Conservation (phyloP, 2,797 vertebrate genomes). For the Galago senegalensis region DNA sequence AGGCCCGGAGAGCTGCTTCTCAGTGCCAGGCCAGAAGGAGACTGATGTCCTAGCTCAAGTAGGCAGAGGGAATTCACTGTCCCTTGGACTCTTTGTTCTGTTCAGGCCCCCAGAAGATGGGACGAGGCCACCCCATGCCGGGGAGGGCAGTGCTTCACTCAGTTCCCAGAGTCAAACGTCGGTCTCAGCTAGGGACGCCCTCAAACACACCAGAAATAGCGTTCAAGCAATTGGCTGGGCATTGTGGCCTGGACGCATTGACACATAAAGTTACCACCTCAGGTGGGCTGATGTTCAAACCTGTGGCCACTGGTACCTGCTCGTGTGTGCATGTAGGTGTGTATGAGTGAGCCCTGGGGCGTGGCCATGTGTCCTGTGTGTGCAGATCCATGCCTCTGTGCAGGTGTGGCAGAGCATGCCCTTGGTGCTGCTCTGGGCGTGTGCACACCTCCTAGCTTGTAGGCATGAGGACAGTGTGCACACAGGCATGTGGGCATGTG, state of each 20-base stretch:
- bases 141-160: no score
- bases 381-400: no score
- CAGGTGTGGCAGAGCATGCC: not conserved
- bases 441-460: not conserved
- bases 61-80: not conserved
- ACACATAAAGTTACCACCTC: rapidly evolving
- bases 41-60: not conserved
- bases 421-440: no score
- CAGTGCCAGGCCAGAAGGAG: not conserved
- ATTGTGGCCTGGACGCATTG: rapidly evolving
- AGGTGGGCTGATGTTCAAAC: not conserved
- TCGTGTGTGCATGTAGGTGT: rapidly evolving
- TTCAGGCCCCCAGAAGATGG: rapidly evolving
- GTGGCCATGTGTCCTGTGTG: rapidly evolving
- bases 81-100: not conserved
- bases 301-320: rapidly evolving
- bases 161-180: rapidly evolving
- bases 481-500: rapidly evolving
- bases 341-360: not conserved
- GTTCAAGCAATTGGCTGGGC: not conserved
- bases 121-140: rapidly evolving
- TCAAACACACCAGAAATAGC: not conserved
- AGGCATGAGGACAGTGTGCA: not conserved
- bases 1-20: not conserved
- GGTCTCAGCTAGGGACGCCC: rapidly evolving